phyloP scores from a whole-genome alignment of 1,140 invertebrate species.

The Mercenaria mercenaria region DNA sequence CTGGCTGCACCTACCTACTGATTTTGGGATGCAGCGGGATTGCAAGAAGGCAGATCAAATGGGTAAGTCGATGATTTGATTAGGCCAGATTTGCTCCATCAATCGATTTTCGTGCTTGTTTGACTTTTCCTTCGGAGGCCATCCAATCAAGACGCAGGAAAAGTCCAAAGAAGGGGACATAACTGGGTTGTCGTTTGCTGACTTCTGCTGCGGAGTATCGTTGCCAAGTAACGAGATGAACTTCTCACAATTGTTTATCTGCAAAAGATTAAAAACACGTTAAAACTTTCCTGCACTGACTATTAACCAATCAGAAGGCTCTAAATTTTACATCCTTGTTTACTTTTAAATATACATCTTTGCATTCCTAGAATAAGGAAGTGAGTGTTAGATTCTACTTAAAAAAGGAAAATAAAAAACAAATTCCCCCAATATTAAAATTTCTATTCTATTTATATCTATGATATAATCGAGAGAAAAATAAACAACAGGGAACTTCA shows the following conservation, averaged over 20 bases:
- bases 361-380: neutral
- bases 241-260: constrained; percentile 49
- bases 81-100: constrained; percentile 52
- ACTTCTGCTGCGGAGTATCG: neutral
- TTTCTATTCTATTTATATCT: too few species aligned
- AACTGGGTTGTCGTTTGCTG: constrained; percentile 50
- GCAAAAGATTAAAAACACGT: neutral
- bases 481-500: too few species aligned
- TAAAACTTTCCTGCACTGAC: neutral
- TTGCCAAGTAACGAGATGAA: neutral
- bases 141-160: constrained; percentile 45
- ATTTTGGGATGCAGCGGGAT: constrained; percentile 10
- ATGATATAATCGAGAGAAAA: too few species aligned
- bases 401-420: too few species aligned
- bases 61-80: constrained; percentile 52
- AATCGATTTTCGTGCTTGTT: constrained; percentile 50
- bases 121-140: constrained; percentile 43
- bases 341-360: neutral
- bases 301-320: neutral
- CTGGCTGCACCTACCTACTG: constrained; percentile 21
- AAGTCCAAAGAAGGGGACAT: constrained; percentile 23
- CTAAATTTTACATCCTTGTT: constrained; percentile 20
- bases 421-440: too few species aligned
- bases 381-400: too few species aligned
- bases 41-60: constrained; percentile 9